Percentiles rank a stretch among this genome's conserved stretches.
phyloP scores from a whole-genome alignment of 2,797 vertebrate genomes.

The Falco peregrinus region DNA sequence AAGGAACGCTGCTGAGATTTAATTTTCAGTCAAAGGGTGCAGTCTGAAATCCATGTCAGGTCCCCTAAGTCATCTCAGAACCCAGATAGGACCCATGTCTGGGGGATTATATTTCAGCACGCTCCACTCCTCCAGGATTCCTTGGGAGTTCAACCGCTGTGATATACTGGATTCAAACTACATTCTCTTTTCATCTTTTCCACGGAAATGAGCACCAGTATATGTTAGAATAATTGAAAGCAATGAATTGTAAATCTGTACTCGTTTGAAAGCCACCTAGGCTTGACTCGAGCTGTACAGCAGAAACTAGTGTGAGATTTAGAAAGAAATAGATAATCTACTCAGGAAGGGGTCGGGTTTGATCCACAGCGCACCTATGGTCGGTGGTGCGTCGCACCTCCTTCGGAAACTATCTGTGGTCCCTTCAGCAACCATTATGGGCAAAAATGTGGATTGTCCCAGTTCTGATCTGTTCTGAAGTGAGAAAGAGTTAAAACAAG shows the following conservation, averaged over 20 bases:
- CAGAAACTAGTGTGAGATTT: background rate
- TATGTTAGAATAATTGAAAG: constrained; percentile 45
- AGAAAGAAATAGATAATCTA: background rate
- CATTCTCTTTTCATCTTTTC: constrained; percentile 12
- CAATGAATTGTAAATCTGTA: constrained; percentile 33
- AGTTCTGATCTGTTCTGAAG: background rate
- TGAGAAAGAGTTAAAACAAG: background rate
- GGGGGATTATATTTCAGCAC: constrained; percentile 69
- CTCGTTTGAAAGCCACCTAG: constrained; percentile 5
- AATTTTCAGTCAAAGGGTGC: constrained; percentile 81
- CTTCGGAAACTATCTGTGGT: background rate
- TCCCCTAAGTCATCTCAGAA: constrained; percentile 77
- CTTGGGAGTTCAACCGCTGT: constrained; percentile 51
- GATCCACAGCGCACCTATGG: background rate
- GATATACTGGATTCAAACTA: constrained; percentile 38
- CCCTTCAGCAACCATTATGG: background rate
- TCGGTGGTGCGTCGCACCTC: background rate
- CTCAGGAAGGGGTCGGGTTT: background rate
- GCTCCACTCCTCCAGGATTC: constrained; percentile 52
- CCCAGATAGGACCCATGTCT: constrained; percentile 69
- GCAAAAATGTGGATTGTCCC: background rate
- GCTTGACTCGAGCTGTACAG: background rate
- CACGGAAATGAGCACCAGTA: background rate
- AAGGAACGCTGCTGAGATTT: constrained; percentile 80
- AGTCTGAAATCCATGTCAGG: constrained; percentile 79